These are phyloP conservation scores for Leptinotarsa undecemlineata DNA, from an alignment of 1,140 invertebrate species.

Conservation along the genomic window DNA sequence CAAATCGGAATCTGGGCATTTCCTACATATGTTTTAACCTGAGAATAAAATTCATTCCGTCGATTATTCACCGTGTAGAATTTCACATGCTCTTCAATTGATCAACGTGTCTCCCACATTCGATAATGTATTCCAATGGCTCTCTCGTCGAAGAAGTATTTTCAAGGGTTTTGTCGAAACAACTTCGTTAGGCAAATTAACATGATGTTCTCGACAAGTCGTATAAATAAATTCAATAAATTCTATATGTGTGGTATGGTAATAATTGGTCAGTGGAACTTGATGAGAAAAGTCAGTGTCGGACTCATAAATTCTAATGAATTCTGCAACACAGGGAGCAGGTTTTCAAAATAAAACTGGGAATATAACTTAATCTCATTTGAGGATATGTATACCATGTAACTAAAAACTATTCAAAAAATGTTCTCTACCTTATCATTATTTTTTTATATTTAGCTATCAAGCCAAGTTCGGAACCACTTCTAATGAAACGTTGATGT, in stretches of 20 bases:
- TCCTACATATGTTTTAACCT: no score
- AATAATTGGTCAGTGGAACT: neutral
- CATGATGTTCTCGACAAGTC: slow-evolving; percentile 19
- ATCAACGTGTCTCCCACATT: slow-evolving; percentile 30
- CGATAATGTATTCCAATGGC: slow-evolving; percentile 18
- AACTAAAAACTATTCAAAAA: no score
- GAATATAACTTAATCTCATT: no score
- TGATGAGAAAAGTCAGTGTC: neutral
- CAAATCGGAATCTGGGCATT: no score
- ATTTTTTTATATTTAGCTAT: no score
- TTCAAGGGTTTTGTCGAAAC: slow-evolving; percentile 20
- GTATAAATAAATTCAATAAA: slow-evolving; percentile 17
- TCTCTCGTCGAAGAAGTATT: slow-evolving; percentile 4
- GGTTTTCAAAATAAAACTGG: no score
- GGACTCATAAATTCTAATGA: neutral
- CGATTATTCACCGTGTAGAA: slow-evolving; percentile 1
- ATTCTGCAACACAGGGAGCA: no score
- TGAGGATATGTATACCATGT: no score
- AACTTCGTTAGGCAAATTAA: slow-evolving; percentile 25
- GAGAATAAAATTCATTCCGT: neutral
- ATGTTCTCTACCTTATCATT: no score
- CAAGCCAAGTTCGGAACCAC: no score
- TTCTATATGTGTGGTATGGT: slow-evolving; percentile 16
- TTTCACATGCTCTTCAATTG: slow-evolving; percentile 33
- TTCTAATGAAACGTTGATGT: no score